phyloP scores from a whole-genome alignment of 2,797 vertebrate species.

The Thunnus albacares region DNA sequence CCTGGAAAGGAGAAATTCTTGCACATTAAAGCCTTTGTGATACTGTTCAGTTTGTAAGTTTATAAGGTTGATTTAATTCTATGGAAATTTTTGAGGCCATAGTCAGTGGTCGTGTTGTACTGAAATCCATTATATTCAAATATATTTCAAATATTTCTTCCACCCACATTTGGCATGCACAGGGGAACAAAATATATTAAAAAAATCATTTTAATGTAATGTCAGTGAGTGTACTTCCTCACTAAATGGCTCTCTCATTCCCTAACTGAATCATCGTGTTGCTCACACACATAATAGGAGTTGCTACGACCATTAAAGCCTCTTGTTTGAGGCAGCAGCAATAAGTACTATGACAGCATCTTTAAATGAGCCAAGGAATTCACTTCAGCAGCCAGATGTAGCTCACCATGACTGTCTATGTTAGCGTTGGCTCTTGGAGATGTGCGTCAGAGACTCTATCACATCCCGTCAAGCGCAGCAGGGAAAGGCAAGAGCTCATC shows the following conservation, averaged over 20 bases:
- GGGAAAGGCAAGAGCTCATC: not conserved
- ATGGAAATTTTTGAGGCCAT: too few species aligned
- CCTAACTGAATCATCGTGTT: slow-evolving; percentile 32
- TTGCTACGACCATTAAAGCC: slow-evolving; percentile 25
- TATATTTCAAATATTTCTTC: slow-evolving; percentile 18
- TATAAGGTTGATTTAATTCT: not conserved
- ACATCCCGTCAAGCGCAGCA: slow-evolving; percentile 7
- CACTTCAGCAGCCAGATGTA: slow-evolving; percentile 19
- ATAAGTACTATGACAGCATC: slow-evolving; percentile 13
- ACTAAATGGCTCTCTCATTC: not conserved
- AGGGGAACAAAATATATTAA: not conserved
- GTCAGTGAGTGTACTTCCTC: slow-evolving; percentile 11
- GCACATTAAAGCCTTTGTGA: not conserved
- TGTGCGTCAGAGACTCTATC: slow-evolving; percentile 57
- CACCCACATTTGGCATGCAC: slow-evolving; percentile 4
- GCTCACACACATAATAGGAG: slow-evolving; percentile 3
- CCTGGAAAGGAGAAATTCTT: not conserved
- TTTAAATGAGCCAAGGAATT: slow-evolving; percentile 27
- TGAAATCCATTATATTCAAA: slow-evolving; percentile 16
- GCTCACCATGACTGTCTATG: not conserved
- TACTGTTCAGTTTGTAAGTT: not conserved
- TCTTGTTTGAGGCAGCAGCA: slow-evolving; percentile 25
- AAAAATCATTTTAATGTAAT: slow-evolving; percentile 35
- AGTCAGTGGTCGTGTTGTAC: not conserved
- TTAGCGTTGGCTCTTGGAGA: slow-evolving; percentile 3